phyloP scores from a whole-genome alignment of 2,113 vertebrate species.

The Sarotherodon lohbergeri region DNA sequence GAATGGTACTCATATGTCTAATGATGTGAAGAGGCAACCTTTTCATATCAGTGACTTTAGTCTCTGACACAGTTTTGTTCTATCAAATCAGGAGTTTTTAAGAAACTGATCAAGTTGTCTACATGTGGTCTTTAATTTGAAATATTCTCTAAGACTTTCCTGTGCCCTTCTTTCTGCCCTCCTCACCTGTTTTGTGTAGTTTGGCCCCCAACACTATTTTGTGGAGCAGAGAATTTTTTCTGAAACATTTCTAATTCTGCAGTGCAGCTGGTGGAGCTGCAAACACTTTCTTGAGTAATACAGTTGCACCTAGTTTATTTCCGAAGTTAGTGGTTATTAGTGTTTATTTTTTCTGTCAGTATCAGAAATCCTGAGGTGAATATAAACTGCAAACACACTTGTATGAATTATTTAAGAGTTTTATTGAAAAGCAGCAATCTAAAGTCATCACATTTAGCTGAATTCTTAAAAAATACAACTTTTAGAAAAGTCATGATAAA shows the following conservation, averaged over 20 bases:
- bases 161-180: neutral
- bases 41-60: neutral
- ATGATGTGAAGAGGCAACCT: fast-evolving
- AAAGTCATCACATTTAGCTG: fast-evolving
- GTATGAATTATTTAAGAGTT: neutral
- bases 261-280: neutral
- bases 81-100: neutral
- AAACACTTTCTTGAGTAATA: fast-evolving
- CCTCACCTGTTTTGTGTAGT: neutral
- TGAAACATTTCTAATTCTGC: fast-evolving
- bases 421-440: neutral
- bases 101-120: fast-evolving
- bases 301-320: neutral
- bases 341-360: neutral
- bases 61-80: neutral
- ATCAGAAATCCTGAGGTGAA: fast-evolving
- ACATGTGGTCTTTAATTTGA: fast-evolving
- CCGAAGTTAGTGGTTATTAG: neutral
- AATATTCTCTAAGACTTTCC: fast-evolving
- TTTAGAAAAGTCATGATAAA: neutral
- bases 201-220: fast-evolving
- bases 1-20: neutral
- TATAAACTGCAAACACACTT: neutral
- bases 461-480: neutral
- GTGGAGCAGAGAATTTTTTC: fast-evolving